Base-by-base conservation (phyloP, 1,140 invertebrate species). In the Habropoda laboriosa region DNA sequence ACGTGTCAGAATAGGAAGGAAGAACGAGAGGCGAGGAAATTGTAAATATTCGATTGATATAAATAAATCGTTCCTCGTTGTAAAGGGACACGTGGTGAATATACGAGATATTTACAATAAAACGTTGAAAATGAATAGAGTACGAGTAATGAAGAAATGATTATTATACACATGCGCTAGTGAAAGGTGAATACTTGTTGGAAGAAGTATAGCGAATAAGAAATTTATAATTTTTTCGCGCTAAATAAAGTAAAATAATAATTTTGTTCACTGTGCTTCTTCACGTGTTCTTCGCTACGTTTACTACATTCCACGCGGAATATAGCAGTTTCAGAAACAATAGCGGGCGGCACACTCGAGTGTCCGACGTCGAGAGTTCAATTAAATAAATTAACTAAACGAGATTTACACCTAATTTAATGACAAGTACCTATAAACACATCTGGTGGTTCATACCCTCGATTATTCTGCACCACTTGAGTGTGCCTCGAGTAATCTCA, bases 321-420 rank as follows among this genome's bases (percentile, higher is more conserved):
- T 24, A 35, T 6, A 58, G 7, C 13, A 12, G 42, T n/a, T 32
- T 16, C 32, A 12, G 16, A 49, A 27, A 35, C 3, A 49, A 32
- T 6, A 16, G 21, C n/a, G 21, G 21, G 10, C 18, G 47, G 45
- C 64, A 68, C 13, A 51, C 64, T 68, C 64, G 64, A 68, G 13
- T 49, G 64, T 49, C 1, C 63, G 27, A 0, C 4, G 6, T 49
- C 45, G 64, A 67, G 27, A 32, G 30, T 47, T n/a, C 21, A 35
- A 68, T 68, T 35, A 68, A 68, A 68, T 68, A 68, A 68, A 68
- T 68, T 68, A 68, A 21, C 45, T 51, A 51, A n/a, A 68, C 32
- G 24, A n/a, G 18, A 49, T 21, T 49, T 5, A 38, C 49, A 68
- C n/a, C 47, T 67, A 67, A 18, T 3, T 27, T 27, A 45, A 42